phyloP scores from a whole-genome alignment of 2,888 invertebrate species.

The Temnothorax ravouxi region DNA sequence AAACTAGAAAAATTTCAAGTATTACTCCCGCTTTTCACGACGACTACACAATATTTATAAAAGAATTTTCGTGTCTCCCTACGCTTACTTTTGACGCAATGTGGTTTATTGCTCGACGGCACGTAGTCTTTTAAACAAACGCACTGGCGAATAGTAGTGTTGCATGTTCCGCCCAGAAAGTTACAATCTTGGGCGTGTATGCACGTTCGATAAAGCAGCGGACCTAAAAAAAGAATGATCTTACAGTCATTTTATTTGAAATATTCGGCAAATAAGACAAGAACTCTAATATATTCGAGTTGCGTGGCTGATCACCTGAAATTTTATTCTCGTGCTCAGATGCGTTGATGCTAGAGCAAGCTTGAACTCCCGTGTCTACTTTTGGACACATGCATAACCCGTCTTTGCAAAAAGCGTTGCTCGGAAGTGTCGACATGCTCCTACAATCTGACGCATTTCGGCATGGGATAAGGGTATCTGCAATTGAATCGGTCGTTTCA shows the following conservation, averaged over 20 bases:
- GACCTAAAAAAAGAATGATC: slow-evolving; percentile 50
- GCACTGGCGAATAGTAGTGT: slow-evolving; percentile 73
- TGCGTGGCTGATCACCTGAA: slow-evolving; percentile 49
- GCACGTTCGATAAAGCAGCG: slow-evolving; percentile 62
- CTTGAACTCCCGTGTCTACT: neutral
- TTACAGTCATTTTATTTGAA: neutral
- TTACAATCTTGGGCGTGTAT: slow-evolving; percentile 69
- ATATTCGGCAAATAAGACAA: neutral
- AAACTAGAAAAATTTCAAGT: neutral
- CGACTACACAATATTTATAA: neutral
- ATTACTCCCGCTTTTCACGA: neutral
- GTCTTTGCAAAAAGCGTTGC: slow-evolving; percentile 58
- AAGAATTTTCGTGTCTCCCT: neutral
- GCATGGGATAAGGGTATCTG: slow-evolving; percentile 73
- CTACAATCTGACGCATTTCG: slow-evolving; percentile 45
- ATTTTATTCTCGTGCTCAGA: neutral
- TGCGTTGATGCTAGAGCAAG: slow-evolving; percentile 60
- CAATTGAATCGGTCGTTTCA: slow-evolving; percentile 42
- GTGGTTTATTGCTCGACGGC: slow-evolving; percentile 52
- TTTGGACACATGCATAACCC: slow-evolving; percentile 70
- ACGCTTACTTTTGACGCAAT: slow-evolving; percentile 73
- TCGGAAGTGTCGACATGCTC: neutral
- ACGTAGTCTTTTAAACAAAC: slow-evolving; percentile 67
- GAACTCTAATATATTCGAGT: neutral
- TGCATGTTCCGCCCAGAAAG: slow-evolving; percentile 67